A percentile compares a stretch with the other conserved stretches of the same genome.
Conservation (phyloP, 2,888 invertebrate genomes). For the Periphyllus acericola region DNA sequence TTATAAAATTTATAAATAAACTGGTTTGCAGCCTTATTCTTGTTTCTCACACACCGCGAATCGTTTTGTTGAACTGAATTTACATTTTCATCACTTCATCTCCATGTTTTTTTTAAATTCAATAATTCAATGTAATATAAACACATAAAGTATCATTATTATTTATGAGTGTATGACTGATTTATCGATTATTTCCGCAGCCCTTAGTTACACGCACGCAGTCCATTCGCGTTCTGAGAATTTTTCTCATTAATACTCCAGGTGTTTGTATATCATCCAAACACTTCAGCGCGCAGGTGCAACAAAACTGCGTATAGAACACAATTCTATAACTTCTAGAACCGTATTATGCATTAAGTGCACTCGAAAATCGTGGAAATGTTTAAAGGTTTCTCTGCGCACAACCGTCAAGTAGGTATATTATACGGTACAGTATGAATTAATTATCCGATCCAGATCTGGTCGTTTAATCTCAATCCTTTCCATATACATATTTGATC, state of each 20-base stretch:
- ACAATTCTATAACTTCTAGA: background rate
- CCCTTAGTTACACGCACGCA: background rate
- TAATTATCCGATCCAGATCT: background rate
- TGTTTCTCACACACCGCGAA: background rate
- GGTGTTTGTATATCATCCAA: background rate
- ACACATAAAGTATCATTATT: background rate
- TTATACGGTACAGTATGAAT: too few species aligned
- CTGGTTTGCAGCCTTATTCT: background rate
- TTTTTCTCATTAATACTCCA: background rate
- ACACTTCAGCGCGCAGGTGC: conserved; percentile 2
- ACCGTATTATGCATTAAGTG: background rate
- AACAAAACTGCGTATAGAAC: background rate
- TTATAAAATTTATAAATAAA: background rate
- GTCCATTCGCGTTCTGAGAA: background rate
- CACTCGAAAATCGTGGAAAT: background rate
- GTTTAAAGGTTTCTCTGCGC: background rate
- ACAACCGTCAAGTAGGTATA: too few species aligned
- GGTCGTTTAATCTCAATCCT: background rate
- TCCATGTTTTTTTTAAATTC: background rate
- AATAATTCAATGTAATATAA: too few species aligned
- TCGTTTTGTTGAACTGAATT: background rate
- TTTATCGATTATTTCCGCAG: background rate
- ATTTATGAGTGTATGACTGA: background rate
- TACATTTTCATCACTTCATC: background rate
- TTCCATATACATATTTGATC: background rate